Conservation (phyloP, 2,113 vertebrate species). For the Burhinus oedicnemus region DNA sequence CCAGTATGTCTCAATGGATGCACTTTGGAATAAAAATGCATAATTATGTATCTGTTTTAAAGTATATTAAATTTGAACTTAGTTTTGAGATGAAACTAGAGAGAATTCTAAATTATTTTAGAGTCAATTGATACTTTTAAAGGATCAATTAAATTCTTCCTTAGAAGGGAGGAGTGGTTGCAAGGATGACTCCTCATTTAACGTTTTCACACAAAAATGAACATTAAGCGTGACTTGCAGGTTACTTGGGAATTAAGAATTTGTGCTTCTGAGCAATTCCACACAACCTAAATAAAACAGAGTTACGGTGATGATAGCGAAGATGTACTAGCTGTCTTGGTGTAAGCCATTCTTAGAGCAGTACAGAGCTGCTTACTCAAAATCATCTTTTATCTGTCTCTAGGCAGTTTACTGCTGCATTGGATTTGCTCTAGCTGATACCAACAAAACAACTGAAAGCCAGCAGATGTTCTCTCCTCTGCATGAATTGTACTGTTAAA, state of each 20-base stretch:
- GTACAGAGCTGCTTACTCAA: not conserved
- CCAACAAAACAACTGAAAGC: not conserved
- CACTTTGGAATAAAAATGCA: not conserved
- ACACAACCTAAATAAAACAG: not conserved
- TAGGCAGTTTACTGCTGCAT: not conserved
- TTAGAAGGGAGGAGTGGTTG: not conserved
- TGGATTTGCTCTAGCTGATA: conserved; percentile 17
- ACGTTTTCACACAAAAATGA: not conserved
- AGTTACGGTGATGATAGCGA: not conserved
- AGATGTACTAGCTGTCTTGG: not conserved
- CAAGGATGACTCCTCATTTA: not conserved
- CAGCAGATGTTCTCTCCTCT: not conserved
- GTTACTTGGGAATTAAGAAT: not conserved
- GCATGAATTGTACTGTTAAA: conserved; percentile 6
- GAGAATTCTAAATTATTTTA: not conserved
- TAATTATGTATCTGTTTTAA: not conserved
- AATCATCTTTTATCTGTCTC: conserved; percentile 6
- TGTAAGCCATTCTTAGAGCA: not conserved
- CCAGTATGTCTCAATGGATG: not conserved
- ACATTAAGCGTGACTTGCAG: not conserved
- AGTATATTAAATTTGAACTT: not conserved
- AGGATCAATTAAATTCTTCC: not conserved
- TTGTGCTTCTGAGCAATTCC: not conserved
- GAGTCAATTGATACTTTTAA: not conserved
- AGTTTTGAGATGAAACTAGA: not conserved